Evolutionary conservation across 2,113 vertebrate genomes (phyloP), one percentile per base, ranked within the genome.

Genomic region (Phaetusa simplex): DNA sequence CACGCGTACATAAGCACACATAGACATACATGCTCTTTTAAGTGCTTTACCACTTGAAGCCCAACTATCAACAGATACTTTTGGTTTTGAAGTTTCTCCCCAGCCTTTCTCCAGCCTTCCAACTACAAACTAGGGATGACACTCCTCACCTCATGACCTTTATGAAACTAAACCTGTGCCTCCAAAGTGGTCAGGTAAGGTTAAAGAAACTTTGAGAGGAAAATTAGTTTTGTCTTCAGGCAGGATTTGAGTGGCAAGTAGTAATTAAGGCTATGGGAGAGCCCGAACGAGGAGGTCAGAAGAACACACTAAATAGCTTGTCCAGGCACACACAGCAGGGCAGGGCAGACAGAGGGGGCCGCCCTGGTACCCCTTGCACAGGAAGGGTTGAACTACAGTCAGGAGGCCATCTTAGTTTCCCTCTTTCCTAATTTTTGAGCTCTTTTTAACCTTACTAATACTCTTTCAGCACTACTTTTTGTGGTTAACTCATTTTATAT

Each of bases 261-360:
- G 29, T 52, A 64, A 64, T 21, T 32, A 24, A 30, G 40, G 58
- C 3, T 55, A 0, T 38, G 30, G 43, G 40, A 87, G 7, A 73
- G 24, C 36, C 32, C 5, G 10, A 45, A 43, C 7, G 40, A 62
- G 20, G 27, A 38, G 23, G 19, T n/a, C 27, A 73, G 32, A 79
- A 77, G 30, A 40, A 61, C 62, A 45, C 21, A 64, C 4, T 1
- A 2, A 58, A 29, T 0, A 27, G 22, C 29, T 50, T 1, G 1
- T 50, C 56, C 16, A 42, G 40, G 29, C 0, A 0, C 26, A 27
- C 21, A 20, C 8, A 64, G 40, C 0, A 0, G 7, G 21, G 27
- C 18, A 73, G 14, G 12, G 38, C 13, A 11, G 22, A 36, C 30
- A 71, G 26, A 53, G 4, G 36, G 21, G 38, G 7, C 23, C 3